Evolutionary conservation across 2,888 invertebrate genomes (phyloP).

Genomic region (Salticus scenicus): DNA sequence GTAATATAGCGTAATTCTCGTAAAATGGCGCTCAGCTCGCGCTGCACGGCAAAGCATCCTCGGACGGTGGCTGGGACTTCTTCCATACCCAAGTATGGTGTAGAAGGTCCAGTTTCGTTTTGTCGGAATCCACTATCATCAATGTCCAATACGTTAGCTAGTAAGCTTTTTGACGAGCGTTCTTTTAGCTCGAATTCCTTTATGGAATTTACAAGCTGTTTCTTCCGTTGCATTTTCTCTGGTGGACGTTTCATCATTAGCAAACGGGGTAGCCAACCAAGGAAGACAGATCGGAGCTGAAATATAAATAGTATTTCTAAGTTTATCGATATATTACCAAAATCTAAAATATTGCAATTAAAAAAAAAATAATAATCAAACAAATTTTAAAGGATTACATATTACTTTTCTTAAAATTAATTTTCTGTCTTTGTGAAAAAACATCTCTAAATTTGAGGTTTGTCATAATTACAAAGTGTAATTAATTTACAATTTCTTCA

Average conservation of each 20-base stretch:
- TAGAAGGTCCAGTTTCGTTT: slow-evolving; percentile 2
- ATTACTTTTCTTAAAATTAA: too few relatives aligned
- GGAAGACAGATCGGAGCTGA: slow-evolving; percentile 94
- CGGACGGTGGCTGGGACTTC: slow-evolving; percentile 51
- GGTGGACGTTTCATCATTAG: slow-evolving; percentile 97
- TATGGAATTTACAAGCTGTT: slow-evolving; percentile 82
- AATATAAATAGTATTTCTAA: too few relatives aligned
- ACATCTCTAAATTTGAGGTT: too few relatives aligned
- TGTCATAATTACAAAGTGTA: too few relatives aligned
- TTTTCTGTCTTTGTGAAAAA: too few relatives aligned
- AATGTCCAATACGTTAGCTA: slow-evolving; percentile 97
- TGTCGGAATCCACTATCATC: slow-evolving; percentile 85
- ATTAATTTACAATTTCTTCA: too few relatives aligned
- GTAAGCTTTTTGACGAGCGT: slow-evolving; percentile 91
- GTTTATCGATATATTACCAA: too few relatives aligned
- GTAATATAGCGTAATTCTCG: slow-evolving; percentile 95
- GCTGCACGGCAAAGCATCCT: slow-evolving; percentile 34
- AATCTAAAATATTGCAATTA: too few relatives aligned
- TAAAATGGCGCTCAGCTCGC: slow-evolving; percentile 94
- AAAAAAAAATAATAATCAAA: too few relatives aligned
- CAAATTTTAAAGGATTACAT: too few relatives aligned
- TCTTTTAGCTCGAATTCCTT: slow-evolving; percentile 90
- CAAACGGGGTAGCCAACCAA: slow-evolving; percentile 97
- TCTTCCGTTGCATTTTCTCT: slow-evolving; percentile 86
- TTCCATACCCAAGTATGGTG: not conserved